Conservation (phyloP, 2,888 invertebrate genomes). For the Tridacna gigas region DNA sequence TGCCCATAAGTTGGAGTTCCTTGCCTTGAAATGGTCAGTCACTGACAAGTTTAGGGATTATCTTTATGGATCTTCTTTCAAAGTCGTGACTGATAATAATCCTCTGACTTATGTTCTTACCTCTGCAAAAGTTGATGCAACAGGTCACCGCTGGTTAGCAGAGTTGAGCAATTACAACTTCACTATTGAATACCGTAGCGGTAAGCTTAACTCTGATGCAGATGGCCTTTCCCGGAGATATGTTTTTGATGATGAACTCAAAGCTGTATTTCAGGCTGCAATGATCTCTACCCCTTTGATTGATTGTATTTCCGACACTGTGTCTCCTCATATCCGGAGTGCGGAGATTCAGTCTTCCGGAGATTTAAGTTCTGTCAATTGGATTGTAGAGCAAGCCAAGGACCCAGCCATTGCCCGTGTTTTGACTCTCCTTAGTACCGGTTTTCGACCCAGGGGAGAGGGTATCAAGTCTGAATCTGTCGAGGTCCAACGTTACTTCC, state of each 20-base stretch:
- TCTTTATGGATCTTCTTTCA: neutral
- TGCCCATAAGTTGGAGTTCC: conserved; percentile 1
- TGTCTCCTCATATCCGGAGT: neutral
- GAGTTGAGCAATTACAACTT: neutral
- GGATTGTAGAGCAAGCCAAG: neutral
- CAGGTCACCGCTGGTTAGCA: neutral
- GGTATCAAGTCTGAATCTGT: neutral
- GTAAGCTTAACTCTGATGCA: neutral
- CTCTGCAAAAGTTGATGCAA: neutral
- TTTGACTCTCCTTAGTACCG: neutral
- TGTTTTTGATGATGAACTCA: neutral
- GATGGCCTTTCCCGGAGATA: neutral
- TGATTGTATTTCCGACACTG: no score
- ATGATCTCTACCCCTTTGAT: no score
- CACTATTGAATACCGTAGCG: neutral
- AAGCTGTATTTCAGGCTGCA: neutral
- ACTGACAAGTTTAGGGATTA: neutral
- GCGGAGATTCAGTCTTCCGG: neutral
- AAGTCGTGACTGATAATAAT: neutral
- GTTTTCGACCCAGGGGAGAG: neutral
- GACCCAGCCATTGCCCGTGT: neutral
- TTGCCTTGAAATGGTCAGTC: neutral
- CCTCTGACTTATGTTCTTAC: neutral
- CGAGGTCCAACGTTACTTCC: neutral
- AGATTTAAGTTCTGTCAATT: neutral